A percentile compares a stretch with the other conserved stretches of the same genome.
Evolutionary conservation across 2,113 vertebrate genomes (phyloP).

Genomic region (Caretta caretta): DNA sequence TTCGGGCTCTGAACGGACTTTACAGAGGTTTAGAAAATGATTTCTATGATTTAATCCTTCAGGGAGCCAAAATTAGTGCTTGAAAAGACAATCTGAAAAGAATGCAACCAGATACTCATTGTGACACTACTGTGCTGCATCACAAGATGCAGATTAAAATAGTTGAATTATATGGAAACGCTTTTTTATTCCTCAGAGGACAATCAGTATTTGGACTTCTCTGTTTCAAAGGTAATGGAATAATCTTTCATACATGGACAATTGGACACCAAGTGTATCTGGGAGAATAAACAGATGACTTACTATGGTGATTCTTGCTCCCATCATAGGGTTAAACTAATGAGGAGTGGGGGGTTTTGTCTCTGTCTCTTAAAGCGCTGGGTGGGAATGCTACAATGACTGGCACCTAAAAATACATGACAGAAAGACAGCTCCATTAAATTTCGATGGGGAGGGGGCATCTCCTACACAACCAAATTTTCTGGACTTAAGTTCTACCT

Average conservation of each 20-base stretch:
- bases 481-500: not conserved
- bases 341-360: not conserved
- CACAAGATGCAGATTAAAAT: not conserved
- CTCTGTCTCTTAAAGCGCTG: not conserved
- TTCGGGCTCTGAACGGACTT: not conserved
- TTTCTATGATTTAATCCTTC: not conserved
- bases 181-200: not conserved
- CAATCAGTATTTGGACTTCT: not conserved
- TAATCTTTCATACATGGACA: not conserved
- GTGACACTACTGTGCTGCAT: not conserved
- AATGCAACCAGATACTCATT: not conserved
- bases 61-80: not conserved
- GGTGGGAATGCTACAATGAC: not conserved
- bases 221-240: not conserved
- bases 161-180: not conserved
- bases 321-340: not conserved
- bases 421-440: not conserved
- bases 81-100: not conserved
- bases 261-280: not conserved
- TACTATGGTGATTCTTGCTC: not conserved
- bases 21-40: not conserved
- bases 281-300: not conserved
- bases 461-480: not conserved
- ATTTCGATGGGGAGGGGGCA: not conserved
- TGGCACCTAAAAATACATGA: rapidly evolving